Evolutionary conservation across 1,140 invertebrate species (phyloP).

Genomic region (Eumaeus atala): DNA sequence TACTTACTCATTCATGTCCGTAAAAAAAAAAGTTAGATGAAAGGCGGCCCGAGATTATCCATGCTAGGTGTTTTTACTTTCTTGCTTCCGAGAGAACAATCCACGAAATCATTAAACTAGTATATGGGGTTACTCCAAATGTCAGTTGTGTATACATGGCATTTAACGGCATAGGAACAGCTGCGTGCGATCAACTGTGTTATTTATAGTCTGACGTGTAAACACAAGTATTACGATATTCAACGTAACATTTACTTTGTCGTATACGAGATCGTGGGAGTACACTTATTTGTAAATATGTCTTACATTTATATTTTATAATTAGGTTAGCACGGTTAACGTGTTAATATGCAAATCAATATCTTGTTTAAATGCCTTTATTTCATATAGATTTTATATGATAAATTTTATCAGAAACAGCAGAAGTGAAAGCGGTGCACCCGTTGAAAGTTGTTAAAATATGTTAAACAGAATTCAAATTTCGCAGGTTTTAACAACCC

Average conservation of each 20-base stretch:
- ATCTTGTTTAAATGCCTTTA: no score
- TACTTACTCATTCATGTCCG: slow-evolving; percentile 30
- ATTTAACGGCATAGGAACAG: slow-evolving; percentile 33
- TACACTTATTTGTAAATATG: background rate
- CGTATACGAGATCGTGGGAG: background rate
- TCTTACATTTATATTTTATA: background rate
- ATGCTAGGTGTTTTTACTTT: slow-evolving; percentile 47
- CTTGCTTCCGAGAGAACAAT: slow-evolving; percentile 51
- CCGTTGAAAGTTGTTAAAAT: no score
- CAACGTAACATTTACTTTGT: background rate
- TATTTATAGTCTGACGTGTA: slow-evolving; percentile 38
- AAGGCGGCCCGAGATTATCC: slow-evolving; percentile 32
- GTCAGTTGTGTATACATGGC: slow-evolving; percentile 37
- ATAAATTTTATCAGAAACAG: no score
- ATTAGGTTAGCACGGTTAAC: no score
- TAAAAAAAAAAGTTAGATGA: slow-evolving; percentile 35
- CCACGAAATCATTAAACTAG: slow-evolving; percentile 44
- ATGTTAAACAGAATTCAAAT: no score
- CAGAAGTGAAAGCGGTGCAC: no score
- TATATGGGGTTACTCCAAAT: slow-evolving; percentile 42
- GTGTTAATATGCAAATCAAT: no score
- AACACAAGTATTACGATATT: slow-evolving; percentile 19
- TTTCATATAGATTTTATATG: no score
- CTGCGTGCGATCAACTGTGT: slow-evolving; percentile 34
- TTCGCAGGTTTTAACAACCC: no score